phyloP scores from a whole-genome alignment of 1,140 invertebrate species.

The Varroa destructor region DNA sequence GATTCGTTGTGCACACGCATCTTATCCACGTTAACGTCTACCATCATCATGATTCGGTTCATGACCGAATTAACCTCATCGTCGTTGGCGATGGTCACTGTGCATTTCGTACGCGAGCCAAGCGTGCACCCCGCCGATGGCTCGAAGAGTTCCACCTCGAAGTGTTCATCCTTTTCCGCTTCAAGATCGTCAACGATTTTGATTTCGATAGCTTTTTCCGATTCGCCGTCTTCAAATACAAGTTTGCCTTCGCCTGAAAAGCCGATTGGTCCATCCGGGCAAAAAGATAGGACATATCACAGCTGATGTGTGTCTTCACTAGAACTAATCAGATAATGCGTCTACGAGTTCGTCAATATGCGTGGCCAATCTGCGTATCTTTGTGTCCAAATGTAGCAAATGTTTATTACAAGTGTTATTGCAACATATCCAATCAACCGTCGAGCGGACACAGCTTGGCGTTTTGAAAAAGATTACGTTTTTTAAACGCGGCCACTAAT shows the following conservation, averaged over 20 bases:
- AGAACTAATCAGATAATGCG: too few relatives aligned
- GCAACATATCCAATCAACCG: too few relatives aligned
- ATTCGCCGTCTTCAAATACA: constrained; percentile 49
- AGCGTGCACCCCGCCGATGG: constrained; percentile 47
- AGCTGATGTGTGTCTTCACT: too few relatives aligned
- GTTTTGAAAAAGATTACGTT: too few relatives aligned
- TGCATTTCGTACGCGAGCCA: constrained; percentile 47
- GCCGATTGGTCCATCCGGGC: constrained; percentile 26
- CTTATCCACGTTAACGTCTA: constrained; percentile 48
- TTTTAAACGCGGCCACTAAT: too few relatives aligned
- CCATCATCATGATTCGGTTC: constrained; percentile 46
- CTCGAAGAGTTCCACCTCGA: constrained; percentile 50
- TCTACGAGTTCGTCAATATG: too few relatives aligned
- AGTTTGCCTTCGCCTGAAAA: constrained; percentile 42
- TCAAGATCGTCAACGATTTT: constrained; percentile 50
- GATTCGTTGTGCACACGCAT: constrained; percentile 47
- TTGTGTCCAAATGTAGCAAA: too few relatives aligned
- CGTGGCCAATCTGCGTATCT: too few relatives aligned
- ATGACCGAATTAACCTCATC: constrained; percentile 53
- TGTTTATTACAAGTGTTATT: too few relatives aligned
- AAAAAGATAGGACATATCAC: too few relatives aligned
- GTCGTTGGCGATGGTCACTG: constrained; percentile 55
- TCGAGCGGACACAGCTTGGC: too few relatives aligned
- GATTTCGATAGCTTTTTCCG: constrained; percentile 46
- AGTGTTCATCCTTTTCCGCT: constrained; percentile 53